Base-by-base conservation (phyloP, 2,888 invertebrate species). In the Linnaemya vulpina region DNA sequence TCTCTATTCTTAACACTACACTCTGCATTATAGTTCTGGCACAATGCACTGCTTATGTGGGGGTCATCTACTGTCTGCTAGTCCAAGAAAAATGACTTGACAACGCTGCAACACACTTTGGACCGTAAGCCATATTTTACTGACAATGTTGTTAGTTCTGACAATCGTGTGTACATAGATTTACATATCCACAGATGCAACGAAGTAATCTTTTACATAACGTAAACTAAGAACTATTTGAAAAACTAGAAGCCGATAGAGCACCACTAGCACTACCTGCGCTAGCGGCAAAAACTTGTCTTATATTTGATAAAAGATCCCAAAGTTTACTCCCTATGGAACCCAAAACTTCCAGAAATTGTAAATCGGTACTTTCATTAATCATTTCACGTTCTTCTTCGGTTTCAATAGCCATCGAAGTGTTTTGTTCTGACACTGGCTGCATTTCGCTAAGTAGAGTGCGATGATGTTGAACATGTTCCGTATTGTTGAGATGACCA, bases 311-410 rank as follows among this genome's bases (percentile, higher is more conserved):
- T 20, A 92, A 68, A 71, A 92, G 89, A n/a, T 89, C 88, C 89
- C 89, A 90, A 3, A 90, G 40, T 25, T 89, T 87, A 3, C 90
- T 89, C 10, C 90, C 91, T 9, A 91, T 86, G 0, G 89, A 88
- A 15, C 91, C 91, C 17, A 92, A 80, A 13, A 91, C 88, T 65
- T 91, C 91, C 0, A 92, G 86, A 9, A 92, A 84, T 83, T 91
- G 88, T 22, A 91, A 89, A 0, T 90, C 89, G 0, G 89, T 89
- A 67, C 91, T 91, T 2, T 90, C 90, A 73, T 90, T 90, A 17
- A 90, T 89, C 83, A 88, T 88, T 67, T 91, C 91, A 1, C 92
- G 91, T 86, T 91, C 91, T 76, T 90, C 90, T 81, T 91, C 91
- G 9, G 91, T 91, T 68, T 91, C 91, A 58, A 91, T 91, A n/a